These are phyloP conservation scores for Nephrotoma flavescens DNA, from an alignment of 2,888 invertebrate genomes.

Conservation along the genomic window DNA sequence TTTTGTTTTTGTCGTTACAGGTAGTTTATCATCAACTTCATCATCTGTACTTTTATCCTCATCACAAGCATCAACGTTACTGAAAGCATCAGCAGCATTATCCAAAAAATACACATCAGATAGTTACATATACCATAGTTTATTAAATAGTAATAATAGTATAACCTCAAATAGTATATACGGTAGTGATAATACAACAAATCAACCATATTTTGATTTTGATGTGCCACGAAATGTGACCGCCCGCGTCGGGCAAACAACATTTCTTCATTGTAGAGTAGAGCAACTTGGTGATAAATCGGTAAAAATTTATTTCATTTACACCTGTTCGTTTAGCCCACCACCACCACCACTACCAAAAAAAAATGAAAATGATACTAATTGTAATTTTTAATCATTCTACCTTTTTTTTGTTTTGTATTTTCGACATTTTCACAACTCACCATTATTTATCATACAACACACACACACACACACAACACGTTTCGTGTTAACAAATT, in stretches of 20 bases:
- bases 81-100: background rate
- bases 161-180: background rate
- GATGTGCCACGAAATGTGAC: conserved; percentile 74
- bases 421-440: conserved; percentile 16
- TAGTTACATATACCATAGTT: background rate
- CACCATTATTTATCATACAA: background rate
- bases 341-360: background rate
- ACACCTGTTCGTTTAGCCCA: background rate
- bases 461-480: background rate
- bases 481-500: background rate
- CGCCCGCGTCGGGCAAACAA: conserved; percentile 74
- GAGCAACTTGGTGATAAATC: conserved; percentile 79
- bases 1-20: background rate
- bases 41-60: background rate
- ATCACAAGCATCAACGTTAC: background rate
- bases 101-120: background rate
- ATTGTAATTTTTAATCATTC: background rate
- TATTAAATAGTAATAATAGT: background rate
- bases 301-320: conserved; percentile 40
- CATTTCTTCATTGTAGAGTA: conserved; percentile 75
- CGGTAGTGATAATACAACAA: background rate
- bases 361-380: background rate
- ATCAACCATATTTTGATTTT: conserved; percentile 65
- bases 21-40: background rate
- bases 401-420: conserved; percentile 9